Evolutionary conservation across 1,140 invertebrate genomes (phyloP).

Genomic region (Lordiphosa collinella): DNA sequence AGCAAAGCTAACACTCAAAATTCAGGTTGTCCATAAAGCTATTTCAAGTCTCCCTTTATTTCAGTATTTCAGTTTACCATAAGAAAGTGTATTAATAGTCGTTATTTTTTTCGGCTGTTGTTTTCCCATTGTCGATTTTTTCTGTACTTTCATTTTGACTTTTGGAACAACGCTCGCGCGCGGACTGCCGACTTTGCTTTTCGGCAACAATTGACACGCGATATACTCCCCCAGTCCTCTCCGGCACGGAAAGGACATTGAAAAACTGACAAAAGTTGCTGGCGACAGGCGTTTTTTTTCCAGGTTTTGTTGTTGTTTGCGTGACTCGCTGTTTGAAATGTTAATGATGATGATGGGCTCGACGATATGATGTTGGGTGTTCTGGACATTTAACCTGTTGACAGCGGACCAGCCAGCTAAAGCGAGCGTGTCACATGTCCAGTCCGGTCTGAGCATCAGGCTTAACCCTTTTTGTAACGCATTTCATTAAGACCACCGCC

Average conservation of each 20-base stretch:
- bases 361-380: background rate
- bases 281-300: conserved; percentile 5
- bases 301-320: conserved; percentile 29
- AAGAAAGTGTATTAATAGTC: too few species aligned
- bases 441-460: background rate
- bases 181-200: conserved; percentile 50
- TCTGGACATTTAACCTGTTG: conserved; percentile 20
- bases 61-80: too few species aligned
- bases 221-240: conserved; percentile 23
- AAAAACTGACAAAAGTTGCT: conserved; percentile 13
- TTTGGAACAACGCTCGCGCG: too few species aligned
- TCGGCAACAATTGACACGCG: conserved; percentile 70
- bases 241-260: conserved; percentile 3
- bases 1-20: too few species aligned
- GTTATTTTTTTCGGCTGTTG: conserved; percentile 12
- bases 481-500: conserved; percentile 55
- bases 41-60: too few species aligned
- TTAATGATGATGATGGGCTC: conserved; percentile 37
- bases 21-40: background rate
- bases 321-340: conserved; percentile 49
- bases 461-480: conserved; percentile 62
- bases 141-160: conserved; percentile 44
- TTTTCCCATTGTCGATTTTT: conserved; percentile 7
- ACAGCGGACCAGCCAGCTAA: conserved; percentile 17
- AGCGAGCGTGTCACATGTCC: conserved; percentile 59